Conservation (phyloP, 2,113 vertebrate genomes). For the Donacobius atricapilla region DNA sequence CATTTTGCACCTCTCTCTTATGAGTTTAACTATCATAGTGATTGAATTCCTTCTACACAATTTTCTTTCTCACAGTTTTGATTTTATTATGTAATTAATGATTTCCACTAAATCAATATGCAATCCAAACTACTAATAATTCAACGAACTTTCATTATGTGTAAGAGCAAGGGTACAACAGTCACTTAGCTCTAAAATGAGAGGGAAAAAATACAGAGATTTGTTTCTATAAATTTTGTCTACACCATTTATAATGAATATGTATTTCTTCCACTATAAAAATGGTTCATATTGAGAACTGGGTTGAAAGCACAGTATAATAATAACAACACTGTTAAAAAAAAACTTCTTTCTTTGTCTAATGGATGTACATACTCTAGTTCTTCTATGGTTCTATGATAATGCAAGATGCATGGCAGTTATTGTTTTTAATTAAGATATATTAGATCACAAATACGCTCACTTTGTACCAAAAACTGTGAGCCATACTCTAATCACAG, state of each 20-base stretch:
- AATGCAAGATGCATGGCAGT: not conserved
- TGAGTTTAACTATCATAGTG: not conserved
- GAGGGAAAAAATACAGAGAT: constrained; percentile 11
- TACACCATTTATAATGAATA: constrained; percentile 46
- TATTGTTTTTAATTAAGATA: constrained; percentile 50
- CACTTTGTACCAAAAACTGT: constrained; percentile 27
- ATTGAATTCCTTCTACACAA: not conserved
- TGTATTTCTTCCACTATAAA: constrained; percentile 24
- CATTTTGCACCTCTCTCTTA: not conserved
- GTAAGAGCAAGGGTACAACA: not conserved
- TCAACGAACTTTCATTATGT: not conserved
- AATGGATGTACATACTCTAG: not conserved
- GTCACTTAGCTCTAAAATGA: constrained; percentile 50
- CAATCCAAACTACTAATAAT: constrained; percentile 11
- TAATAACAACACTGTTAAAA: not conserved
- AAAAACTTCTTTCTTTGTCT: constrained; percentile 12
- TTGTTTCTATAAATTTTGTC: constrained; percentile 34
- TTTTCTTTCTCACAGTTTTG: not conserved
- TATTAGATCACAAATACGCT: constrained; percentile 29
- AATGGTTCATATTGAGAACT: constrained; percentile 36
- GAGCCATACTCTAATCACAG: not conserved
- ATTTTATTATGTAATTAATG: constrained; percentile 43
- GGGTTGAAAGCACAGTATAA: constrained; percentile 9
- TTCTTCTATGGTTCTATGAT: constrained; percentile 36
- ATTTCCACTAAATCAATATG: not conserved